Evolutionary conservation across 2,113 vertebrate genomes (phyloP), one percentile per base, ranked within the genome.

Genomic region (Piprites chloris): DNA sequence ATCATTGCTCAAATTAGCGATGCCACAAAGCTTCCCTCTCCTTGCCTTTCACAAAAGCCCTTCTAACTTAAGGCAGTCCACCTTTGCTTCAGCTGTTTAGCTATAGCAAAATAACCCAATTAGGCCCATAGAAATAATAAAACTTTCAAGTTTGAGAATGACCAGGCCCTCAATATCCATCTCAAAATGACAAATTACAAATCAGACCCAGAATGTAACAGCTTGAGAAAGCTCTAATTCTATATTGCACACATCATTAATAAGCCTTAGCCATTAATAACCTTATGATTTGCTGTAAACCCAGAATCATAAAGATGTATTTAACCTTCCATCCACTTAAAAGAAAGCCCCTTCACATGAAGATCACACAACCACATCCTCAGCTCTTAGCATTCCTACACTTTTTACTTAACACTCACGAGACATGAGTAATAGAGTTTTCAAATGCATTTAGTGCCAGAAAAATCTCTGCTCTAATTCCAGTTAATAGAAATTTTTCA

Each of bases 181-280:
- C 56, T 79, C 73, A 75, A 77, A 84, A 32, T 14, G 13, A 84
- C 27, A 10, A 35, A 82, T 75, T 89, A 69, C 41, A 47, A 33
- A 71, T 88, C 90, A 88, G 68, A 53, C 13, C n/a, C 50, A 69
- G 33, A 86, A 77, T 4, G 85, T 58, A 87, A 69, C 32, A 77
- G 46, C n/a, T 41, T 74, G 63, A 93, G 52, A 33, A 78, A 92
- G 44, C 33, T 85, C 23, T 62, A 95, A 85, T 58, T 93, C 72
- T 85, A 4, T 58, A 42, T 30, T 47, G 50, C 71, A 90, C 78
- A 74, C 39, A 91, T 77, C 63, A 94, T 93, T 94, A 94, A 77
- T 89, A 94, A 90, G 46, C 14, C 53, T 74, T 82, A 42, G 50
- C 7, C 46, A 53, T 93, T 93, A 89, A 87, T 93, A 91, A 89